Base-by-base conservation (phyloP, 2,113 vertebrate species). In the Urocolius indicus region DNA sequence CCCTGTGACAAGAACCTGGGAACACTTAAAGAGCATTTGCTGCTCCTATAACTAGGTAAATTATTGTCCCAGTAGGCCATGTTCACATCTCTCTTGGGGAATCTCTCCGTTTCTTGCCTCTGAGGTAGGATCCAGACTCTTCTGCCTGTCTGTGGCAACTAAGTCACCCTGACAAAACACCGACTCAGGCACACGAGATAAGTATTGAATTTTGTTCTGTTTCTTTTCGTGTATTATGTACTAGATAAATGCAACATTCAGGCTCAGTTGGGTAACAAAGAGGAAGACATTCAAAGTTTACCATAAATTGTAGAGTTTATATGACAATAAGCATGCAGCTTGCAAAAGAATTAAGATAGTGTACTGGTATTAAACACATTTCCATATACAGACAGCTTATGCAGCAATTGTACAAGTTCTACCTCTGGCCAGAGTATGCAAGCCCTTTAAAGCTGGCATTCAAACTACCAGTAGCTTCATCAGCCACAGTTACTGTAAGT, bases 251-350 rank as follows among this genome's bases (percentile, higher is more conserved):
- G 83, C 83, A 95, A 88, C 41, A 76, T 66, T 87, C 38, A 57
- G 73, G 54, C 75, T 92, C 66, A 91, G 45, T 7, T 62, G 5
- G 13, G 59, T 61, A 84, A 90, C 43, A 73, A 79, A 61, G 11
- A 86, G 6, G 18, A 91, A 65, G 34, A 77, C 74, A 96, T 67
- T 94, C 43, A 81, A 80, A 89, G 76, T 17, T 38, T 16, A 95
- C 62, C 17, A 69, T 54, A 59, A 95, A 48, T 30, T 91, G 93
- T 69, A 91, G 61, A 91, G 51, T 94, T 93, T 95, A 89, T 83
- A 96, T 79, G 62, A 94, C 88, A 94, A 83, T 92, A 84, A 83
- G 89, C 95, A 96, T 96, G 94, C 96, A 96, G 49, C 73, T 96
- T 79, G 91, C 75, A 78, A 94, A 85, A 94, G 76, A 92, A 95